These are phyloP conservation scores for Thereva unica DNA, from an alignment of 2,888 invertebrate species.

Conservation along the genomic window DNA sequence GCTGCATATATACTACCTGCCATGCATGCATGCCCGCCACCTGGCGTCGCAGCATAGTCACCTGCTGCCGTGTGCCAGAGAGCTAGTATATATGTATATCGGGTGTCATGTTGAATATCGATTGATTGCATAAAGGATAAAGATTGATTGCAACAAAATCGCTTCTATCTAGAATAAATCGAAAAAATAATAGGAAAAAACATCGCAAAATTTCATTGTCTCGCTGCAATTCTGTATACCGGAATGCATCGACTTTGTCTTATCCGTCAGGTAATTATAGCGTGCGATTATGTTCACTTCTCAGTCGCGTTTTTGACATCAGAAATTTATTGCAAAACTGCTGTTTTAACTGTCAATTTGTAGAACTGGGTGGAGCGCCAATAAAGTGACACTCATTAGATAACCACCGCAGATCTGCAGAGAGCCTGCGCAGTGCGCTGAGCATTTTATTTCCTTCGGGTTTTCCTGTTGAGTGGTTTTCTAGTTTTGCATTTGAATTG, in stretches of 20 bases:
- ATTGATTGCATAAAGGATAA: conserved; percentile 35
- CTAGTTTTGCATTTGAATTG: conserved; percentile 17
- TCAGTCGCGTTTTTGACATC: conserved; percentile 27
- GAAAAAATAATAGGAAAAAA: no score
- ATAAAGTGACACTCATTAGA: conserved; percentile 33
- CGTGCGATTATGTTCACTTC: conserved; percentile 24
- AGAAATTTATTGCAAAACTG: conserved; percentile 35
- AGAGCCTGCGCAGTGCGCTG: not conserved
- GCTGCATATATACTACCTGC: not conserved
- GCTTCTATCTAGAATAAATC: conserved; percentile 9
- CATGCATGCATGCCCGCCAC: conserved; percentile 7
- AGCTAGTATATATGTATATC: conserved; percentile 1
- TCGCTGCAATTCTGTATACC: no score
- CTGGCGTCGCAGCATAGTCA: conserved; percentile 11
- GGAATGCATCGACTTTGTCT: no score
- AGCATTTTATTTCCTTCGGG: conserved; percentile 29
- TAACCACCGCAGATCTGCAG: not conserved
- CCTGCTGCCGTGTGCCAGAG: not conserved
- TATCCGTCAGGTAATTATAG: not conserved
- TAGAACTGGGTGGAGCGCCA: conserved; percentile 38
- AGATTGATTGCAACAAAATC: conserved; percentile 28
- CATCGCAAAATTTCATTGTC: no score
- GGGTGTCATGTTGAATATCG: conserved; percentile 23
- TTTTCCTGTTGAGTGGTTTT: conserved; percentile 36
- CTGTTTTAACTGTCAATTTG: conserved; percentile 37